Evolutionary conservation across 1,140 invertebrate genomes (phyloP), one percentile per base, ranked within the genome.

Genomic region (Drosophila lacertosa): DNA sequence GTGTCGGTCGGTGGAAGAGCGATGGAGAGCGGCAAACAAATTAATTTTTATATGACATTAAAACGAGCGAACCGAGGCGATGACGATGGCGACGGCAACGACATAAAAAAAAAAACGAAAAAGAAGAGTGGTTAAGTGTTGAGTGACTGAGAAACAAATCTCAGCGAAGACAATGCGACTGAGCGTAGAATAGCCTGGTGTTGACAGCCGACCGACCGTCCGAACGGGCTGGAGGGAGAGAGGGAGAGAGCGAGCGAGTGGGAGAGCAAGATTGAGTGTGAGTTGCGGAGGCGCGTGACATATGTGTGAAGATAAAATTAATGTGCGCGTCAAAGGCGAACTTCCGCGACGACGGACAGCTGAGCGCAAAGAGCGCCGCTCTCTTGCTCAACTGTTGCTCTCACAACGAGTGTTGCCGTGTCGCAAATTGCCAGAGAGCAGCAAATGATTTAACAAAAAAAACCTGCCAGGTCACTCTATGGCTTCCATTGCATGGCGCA

Each of bases 21-120:
- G 65, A 47, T 45, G 35, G 40, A 62, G 73, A 82, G 83, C 74
- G 83, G 74, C 83, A 88, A 88, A 88, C 83, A 88, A 88, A 88
- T 88, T 88, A 88, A 89, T 89, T 88, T 88, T 89, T 88, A 88
- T 88, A 82, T 88, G 82, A 88, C 78, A 88, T 88, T 77, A 86
- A 86, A 88, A 88, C 83, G 77, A 88, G 77, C 77, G 77, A 88
- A 57, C 69, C 74, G 82, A 82, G 74, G 77, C 81, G 69, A 74
- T 70, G 63, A 60, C 24, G 24, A 26, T 70, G 63, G 64, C 24
- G 24, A 26, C 60, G 63, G 64, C 48, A 37, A 44, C n/a, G n/a
- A n/a, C n/a, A n/a, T n/a, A n/a, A n/a, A n/a, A n/a, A n/a, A n/a
- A n/a, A n/a, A n/a, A n/a, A n/a, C n/a, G n/a, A 76, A 77, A 77